Evolutionary conservation across 1,140 invertebrate species (phyloP).

Genomic region (Drosophila mayri): DNA sequence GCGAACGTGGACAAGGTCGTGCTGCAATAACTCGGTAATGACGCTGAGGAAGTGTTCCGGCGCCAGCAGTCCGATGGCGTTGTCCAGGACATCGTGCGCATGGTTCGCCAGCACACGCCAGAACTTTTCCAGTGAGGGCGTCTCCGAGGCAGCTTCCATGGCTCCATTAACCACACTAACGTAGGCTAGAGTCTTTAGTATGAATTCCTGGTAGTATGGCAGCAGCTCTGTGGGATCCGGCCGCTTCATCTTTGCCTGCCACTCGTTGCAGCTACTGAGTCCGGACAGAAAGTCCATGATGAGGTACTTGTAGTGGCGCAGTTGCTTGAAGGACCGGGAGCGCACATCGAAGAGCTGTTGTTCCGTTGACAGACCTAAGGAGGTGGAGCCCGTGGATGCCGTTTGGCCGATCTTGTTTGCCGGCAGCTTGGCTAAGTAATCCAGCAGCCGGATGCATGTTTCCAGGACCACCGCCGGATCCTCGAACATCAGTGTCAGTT

Average conservation of each 20-base stretch:
- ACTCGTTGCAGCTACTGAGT: constrained; percentile 88
- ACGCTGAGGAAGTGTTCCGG: constrained; percentile 91
- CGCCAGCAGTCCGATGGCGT: constrained; percentile 91
- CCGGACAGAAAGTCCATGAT: constrained; percentile 89
- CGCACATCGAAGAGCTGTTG: constrained; percentile 89
- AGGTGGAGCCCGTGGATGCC: background rate
- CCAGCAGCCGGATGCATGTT: constrained; percentile 88
- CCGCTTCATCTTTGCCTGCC: constrained; percentile 87
- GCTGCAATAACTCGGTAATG: constrained; percentile 89
- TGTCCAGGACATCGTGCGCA: constrained; percentile 91
- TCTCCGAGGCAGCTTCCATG: constrained; percentile 74
- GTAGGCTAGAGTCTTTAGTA: constrained; percentile 89
- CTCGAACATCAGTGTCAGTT: constrained; percentile 55
- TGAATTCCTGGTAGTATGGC: constrained; percentile 88
- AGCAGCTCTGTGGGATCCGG: constrained; percentile 73
- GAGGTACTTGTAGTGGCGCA: constrained; percentile 93
- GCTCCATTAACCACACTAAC: constrained; percentile 88
- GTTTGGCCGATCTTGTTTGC: constrained; percentile 65
- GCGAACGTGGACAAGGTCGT: constrained; percentile 89
- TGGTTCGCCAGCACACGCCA: constrained; percentile 92
- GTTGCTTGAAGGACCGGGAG: constrained; percentile 89
- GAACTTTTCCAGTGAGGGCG: constrained; percentile 88
- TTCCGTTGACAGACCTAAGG: constrained; percentile 27
- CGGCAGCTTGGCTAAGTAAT: constrained; percentile 85
- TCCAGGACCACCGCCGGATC: constrained; percentile 87